Percentiles rank a stretch among this genome's conserved stretches.
Evolutionary conservation across 2,797 vertebrate species (phyloP).

Genomic region (Crenichthys baileyi): DNA sequence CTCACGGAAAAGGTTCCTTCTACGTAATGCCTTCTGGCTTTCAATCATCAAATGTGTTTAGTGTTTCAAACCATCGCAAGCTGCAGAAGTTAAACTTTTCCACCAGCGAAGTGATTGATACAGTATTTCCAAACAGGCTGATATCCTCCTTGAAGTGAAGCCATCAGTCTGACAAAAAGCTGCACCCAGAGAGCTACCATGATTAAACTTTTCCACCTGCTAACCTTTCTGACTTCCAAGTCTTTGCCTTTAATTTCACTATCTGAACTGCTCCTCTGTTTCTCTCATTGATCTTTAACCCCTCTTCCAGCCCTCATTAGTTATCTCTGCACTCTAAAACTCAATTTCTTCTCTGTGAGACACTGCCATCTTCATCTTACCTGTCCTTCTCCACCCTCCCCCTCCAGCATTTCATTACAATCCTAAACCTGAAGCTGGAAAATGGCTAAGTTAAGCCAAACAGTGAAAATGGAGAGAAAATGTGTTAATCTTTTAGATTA

Average conservation of each 20-base stretch:
- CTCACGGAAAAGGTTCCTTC: slow-evolving; percentile 72
- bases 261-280: slow-evolving; percentile 55
- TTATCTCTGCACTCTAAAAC: slow-evolving; percentile 62
- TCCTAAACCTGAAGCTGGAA: background rate
- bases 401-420: background rate
- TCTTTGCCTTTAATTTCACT: slow-evolving; percentile 65
- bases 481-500: background rate
- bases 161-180: background rate
- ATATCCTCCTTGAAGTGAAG: background rate
- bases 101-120: background rate
- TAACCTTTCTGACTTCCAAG: slow-evolving; percentile 42
- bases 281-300: slow-evolving; percentile 62
- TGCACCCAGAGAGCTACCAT: slow-evolving; percentile 14
- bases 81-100: background rate
- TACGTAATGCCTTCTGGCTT: slow-evolving; percentile 74
- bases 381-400: background rate
- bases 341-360: slow-evolving; percentile 46
- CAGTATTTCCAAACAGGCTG: background rate
- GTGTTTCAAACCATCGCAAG: background rate
- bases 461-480: background rate
- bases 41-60: slow-evolving; percentile 70
- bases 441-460: background rate
- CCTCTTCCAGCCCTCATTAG: slow-evolving; percentile 56
- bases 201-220: slow-evolving; percentile 37
- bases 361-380: slow-evolving; percentile 12